Percentiles rank a stretch among this genome's conserved stretches.
Conservation (phyloP, 2,888 invertebrate species). For the Thymelicus acteon region DNA sequence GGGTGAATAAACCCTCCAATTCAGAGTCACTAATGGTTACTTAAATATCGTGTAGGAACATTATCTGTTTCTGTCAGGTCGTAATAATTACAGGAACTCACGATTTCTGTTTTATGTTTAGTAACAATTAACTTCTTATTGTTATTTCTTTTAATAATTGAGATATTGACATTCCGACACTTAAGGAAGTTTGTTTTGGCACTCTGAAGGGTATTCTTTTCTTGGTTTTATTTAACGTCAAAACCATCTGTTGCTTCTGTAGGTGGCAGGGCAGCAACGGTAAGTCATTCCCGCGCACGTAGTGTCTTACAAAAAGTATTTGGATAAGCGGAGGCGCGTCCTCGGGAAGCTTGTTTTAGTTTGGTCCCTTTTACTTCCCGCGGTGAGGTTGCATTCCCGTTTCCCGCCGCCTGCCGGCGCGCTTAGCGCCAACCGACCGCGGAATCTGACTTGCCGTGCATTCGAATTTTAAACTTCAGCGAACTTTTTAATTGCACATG, state of each 20-base stretch:
- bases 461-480: slow-evolving; percentile 24
- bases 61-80: no score
- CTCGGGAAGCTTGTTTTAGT: slow-evolving; percentile 64
- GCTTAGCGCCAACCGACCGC: slow-evolving; percentile 47
- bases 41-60: no score
- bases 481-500: slow-evolving; percentile 29
- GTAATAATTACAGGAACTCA: no score
- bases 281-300: slow-evolving; percentile 24
- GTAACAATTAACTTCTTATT: no score
- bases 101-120: no score
- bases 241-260: slow-evolving; percentile 17
- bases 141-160: no score
- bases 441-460: slow-evolving; percentile 19
- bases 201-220: no score
- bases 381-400: slow-evolving; percentile 74
- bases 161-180: no score
- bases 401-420: slow-evolving; percentile 49
- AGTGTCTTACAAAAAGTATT: slow-evolving; percentile 51
- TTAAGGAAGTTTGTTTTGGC: no score
- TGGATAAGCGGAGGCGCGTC: slow-evolving; percentile 69
- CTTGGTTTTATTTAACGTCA: not conserved
- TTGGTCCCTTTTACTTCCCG: slow-evolving; percentile 73
- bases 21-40: no score
- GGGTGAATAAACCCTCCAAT: no score
- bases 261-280: slow-evolving; percentile 25